phyloP scores from a whole-genome alignment of 2,797 vertebrate genomes.

The Austrolebias charrua region DNA sequence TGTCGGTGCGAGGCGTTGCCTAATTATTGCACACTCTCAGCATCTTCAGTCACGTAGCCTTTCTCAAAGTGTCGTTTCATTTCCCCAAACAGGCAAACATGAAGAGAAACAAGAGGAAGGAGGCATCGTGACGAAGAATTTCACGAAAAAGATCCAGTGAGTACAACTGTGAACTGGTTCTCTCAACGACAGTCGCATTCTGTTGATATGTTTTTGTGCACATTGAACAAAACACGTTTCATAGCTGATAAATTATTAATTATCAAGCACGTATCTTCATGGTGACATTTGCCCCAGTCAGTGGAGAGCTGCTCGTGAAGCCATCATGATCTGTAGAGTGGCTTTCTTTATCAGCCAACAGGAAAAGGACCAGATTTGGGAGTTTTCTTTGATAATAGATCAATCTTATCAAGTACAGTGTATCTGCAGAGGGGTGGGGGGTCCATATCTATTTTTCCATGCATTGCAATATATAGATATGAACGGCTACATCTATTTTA shows the following conservation, averaged over 20 bases:
- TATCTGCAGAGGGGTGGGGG: too few relatives aligned
- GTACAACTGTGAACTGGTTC: conserved; percentile 55
- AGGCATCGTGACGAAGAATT: conserved; percentile 97
- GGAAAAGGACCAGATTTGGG: neutral
- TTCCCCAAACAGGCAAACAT: conserved; percentile 86
- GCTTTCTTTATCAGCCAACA: neutral
- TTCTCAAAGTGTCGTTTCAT: neutral
- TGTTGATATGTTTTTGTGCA: neutral
- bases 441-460: too few relatives aligned
- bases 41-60: neutral
- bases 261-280: neutral
- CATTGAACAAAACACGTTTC: neutral
- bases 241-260: too few relatives aligned
- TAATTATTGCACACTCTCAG: neutral
- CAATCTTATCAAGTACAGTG: too few relatives aligned
- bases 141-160: conserved; percentile 99
- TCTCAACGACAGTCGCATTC: neutral
- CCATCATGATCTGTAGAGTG: conserved; percentile 1
- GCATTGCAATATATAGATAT: too few relatives aligned
- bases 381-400: neutral
- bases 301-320: neutral
- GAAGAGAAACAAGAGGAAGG: conserved; percentile 97
- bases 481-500: too few relatives aligned
- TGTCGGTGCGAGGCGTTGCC: neutral
- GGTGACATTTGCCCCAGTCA: neutral